phyloP scores from a whole-genome alignment of 2,888 invertebrate species.

The Leptarthrus brevirostris region DNA sequence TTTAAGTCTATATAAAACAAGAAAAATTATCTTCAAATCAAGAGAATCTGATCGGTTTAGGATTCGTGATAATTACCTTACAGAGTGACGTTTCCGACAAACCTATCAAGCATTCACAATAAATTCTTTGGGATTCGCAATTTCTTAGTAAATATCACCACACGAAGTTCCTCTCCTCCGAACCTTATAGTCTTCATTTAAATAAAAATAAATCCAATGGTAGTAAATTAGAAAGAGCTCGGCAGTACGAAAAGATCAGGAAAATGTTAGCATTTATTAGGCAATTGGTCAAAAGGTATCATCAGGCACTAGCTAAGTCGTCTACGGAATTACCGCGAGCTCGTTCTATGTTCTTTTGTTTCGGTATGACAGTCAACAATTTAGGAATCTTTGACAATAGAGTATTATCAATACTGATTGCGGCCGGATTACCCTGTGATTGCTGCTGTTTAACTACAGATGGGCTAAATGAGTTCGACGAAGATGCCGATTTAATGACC shows the following conservation, averaged over 20 bases:
- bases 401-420: slow-evolving; percentile 64
- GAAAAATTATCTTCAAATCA: too few relatives aligned
- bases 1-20: too few relatives aligned
- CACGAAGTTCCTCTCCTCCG: neutral
- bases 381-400: slow-evolving; percentile 83
- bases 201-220: neutral
- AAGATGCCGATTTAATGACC: slow-evolving; percentile 56
- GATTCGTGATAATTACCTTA: too few relatives aligned
- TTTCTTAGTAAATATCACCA: neutral
- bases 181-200: neutral
- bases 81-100: too few relatives aligned
- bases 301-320: slow-evolving; percentile 49
- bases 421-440: slow-evolving; percentile 58
- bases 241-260: neutral
- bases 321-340: slow-evolving; percentile 1
- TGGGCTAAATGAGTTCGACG: slow-evolving; percentile 18
- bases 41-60: too few relatives aligned
- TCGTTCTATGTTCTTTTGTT: slow-evolving; percentile 62
- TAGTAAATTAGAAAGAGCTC: neutral
- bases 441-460: slow-evolving; percentile 54
- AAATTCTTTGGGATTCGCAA: too few relatives aligned
- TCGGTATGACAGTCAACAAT: slow-evolving; percentile 83
- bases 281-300: slow-evolving; percentile 26
- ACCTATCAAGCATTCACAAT: too few relatives aligned
- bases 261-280: too few relatives aligned